Base-by-base conservation (phyloP, 2,888 invertebrate genomes). In the Patella ulyssiponensis region DNA sequence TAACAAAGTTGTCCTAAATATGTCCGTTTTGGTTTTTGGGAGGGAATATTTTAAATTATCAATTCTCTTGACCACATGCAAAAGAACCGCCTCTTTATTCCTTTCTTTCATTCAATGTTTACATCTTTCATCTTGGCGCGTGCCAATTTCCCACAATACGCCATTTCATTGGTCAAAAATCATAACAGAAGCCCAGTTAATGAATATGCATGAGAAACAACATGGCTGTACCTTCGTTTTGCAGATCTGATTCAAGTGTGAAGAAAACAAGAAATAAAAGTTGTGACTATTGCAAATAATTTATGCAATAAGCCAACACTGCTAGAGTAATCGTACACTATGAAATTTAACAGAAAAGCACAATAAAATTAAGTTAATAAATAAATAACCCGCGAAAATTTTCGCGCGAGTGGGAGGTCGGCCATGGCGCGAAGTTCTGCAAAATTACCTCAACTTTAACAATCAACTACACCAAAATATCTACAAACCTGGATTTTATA, bases 401-500 rank as follows among this genome's bases (percentile, higher is more conserved):
- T 75, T 69, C 75, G 75, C 75, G 75, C 69, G 75, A 51, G 70
- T 75, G 69, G 15, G 20, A 69, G 44, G 23, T 54, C 51, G 69
- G 72, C 69, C 56, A 76, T 76, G 76, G 76, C 76, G 76, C 76
- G 72, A 76, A 76, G 33, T 23, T 20, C 9, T 12, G 51, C 56
- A 51, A 71, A 71, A n/a, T n/a, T 44, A 52, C 12, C 15, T 15
- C 64, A 69, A 44, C 69, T 69, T 33, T 17, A 69, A 71, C 11
- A 71, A 54, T n/a, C 14, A 71, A 71, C 71, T 23, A 56, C 53
- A 44, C 71, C 44, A 44, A 33, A 23, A 51, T 52, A 20, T 64
- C 12, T 4, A 74, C 79, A 78, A 83, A 89, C 89, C 86, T 89
- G 87, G 76, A 89, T 89, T 78, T 86, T 84, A 77, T 86, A 88